Percentiles rank a stretch among this genome's conserved stretches.
Evolutionary conservation across 2,797 vertebrate genomes (phyloP).

Genomic region (Leuciscus waleckii): DNA sequence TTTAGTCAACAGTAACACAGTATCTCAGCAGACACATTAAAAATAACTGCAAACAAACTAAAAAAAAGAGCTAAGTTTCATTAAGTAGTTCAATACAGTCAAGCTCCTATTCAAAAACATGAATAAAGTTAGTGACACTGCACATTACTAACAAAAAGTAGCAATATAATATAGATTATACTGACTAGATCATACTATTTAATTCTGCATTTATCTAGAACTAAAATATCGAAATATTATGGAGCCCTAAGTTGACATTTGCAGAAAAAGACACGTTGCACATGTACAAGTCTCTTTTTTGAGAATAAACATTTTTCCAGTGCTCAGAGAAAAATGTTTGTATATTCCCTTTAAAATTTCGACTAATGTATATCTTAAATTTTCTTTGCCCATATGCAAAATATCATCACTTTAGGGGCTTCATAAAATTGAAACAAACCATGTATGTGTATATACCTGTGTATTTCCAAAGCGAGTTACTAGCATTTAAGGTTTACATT

Average conservation of each 20-base stretch:
- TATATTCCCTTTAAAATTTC: background rate
- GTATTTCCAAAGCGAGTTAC: background rate
- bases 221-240: background rate
- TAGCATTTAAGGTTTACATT: background rate
- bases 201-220: constrained; percentile 14
- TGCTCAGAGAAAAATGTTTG: background rate
- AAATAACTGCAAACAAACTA: constrained; percentile 8
- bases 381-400: background rate
- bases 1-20: constrained; percentile 36
- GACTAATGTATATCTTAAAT: background rate
- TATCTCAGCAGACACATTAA: background rate
- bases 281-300: background rate
- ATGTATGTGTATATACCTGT: background rate
- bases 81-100: background rate
- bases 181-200: background rate
- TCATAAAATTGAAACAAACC: background rate
- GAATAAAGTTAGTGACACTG: background rate
- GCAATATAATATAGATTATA: background rate
- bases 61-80: background rate
- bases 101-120: background rate
- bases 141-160: background rate
- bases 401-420: background rate
- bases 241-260: too few species aligned
- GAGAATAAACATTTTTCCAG: background rate
- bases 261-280: background rate